These are phyloP conservation scores for Drosophila helvetica DNA, from an alignment of 2,888 invertebrate genomes.

Conservation along the genomic window DNA sequence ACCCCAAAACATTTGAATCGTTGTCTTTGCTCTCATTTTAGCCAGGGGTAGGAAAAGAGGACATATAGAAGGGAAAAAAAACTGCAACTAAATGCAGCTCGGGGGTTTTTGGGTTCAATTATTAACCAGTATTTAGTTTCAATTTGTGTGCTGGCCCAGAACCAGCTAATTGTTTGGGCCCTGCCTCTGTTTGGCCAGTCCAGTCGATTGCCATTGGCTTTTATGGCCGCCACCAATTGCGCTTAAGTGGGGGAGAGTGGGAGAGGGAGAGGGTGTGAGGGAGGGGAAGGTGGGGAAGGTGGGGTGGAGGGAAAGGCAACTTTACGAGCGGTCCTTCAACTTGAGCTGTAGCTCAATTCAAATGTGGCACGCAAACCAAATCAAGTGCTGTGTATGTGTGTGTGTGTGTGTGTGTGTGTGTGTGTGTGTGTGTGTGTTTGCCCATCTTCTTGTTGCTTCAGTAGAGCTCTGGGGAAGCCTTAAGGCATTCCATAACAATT, in stretches of 20 bases:
- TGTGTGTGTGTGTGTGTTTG: slow-evolving; percentile 3
- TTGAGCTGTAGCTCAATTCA: slow-evolving; percentile 56
- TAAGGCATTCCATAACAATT: slow-evolving; percentile 34
- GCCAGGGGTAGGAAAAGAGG: background rate
- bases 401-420: slow-evolving; percentile 5
- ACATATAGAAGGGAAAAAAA: slow-evolving; percentile 10
- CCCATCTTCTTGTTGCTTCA: slow-evolving; percentile 19
- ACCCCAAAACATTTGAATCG: background rate
- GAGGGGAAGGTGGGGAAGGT: no score
- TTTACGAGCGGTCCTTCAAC: slow-evolving; percentile 63
- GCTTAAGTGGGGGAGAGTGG: slow-evolving; percentile 72
- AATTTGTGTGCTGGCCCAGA: slow-evolving; percentile 60
- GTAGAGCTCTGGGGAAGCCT: slow-evolving; percentile 21
- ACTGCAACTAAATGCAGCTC: slow-evolving; percentile 46
- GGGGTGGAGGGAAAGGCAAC: slow-evolving; percentile 57
- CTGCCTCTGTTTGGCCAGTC: slow-evolving; percentile 23
- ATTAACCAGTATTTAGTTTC: slow-evolving; percentile 72
- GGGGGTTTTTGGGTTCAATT: slow-evolving; percentile 2
- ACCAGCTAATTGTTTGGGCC: slow-evolving; percentile 66
- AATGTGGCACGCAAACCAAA: slow-evolving; percentile 73
- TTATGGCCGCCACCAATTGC: slow-evolving; percentile 74
- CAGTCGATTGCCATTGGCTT: slow-evolving; percentile 44
- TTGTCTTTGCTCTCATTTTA: background rate
- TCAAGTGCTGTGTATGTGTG: slow-evolving; percentile 54
- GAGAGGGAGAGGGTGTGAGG: background rate